Conservation (phyloP, 2,888 invertebrate species). For the Helleia helle region DNA sequence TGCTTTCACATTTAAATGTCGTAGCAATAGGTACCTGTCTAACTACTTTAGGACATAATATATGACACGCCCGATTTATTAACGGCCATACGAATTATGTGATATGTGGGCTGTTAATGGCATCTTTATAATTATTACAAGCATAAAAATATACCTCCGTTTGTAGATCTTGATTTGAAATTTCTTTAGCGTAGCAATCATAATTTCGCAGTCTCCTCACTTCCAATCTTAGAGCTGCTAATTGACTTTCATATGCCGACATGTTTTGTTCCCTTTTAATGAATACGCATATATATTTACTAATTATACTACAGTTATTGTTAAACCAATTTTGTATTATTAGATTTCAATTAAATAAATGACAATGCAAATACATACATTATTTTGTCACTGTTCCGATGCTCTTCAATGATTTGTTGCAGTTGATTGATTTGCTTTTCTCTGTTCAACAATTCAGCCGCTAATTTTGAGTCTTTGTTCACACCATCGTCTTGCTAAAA, state of each 20-base stretch:
- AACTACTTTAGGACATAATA: too few relatives aligned
- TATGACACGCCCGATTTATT: too few relatives aligned
- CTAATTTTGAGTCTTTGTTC: constrained; percentile 49
- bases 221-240: constrained; percentile 47
- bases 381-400: constrained; percentile 42
- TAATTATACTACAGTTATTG: too few relatives aligned
- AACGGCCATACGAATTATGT: too few relatives aligned
- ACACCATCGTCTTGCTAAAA: constrained; percentile 49
- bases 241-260: constrained; percentile 48
- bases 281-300: too few relatives aligned
- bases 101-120: too few relatives aligned
- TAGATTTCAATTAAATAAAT: too few relatives aligned
- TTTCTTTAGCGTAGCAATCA: constrained; percentile 48
- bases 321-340: too few relatives aligned
- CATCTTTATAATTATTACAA: too few relatives aligned
- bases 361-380: too few relatives aligned
- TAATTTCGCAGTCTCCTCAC: constrained; percentile 47
- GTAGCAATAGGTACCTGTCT: too few relatives aligned
- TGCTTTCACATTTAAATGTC: too few relatives aligned
- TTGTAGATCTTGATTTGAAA: constrained; percentile 46
- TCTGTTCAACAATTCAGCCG: constrained; percentile 46
- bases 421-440: constrained; percentile 49
- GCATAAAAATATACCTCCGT: constrained; percentile 37
- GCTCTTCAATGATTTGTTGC: constrained; percentile 47
- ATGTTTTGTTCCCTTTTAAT: constrained; percentile 46